Base-by-base conservation (phyloP, 2,113 vertebrate species). In the Apaloderma vittatum region DNA sequence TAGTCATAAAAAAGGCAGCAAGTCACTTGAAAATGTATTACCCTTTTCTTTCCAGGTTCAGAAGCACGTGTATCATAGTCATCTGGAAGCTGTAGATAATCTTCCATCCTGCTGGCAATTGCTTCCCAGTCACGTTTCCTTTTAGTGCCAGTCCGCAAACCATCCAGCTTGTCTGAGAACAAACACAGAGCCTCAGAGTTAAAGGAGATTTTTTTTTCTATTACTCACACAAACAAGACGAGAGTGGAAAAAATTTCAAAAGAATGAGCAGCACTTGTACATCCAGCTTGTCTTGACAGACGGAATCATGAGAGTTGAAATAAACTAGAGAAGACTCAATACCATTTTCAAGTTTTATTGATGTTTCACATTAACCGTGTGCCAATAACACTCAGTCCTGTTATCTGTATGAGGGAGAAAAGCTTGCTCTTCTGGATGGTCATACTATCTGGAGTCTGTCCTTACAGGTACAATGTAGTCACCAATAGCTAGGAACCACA, bases 51-150 rank as follows among this genome's bases (percentile, higher is more conserved):
- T 75, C 99, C 99, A 22, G 99, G 99, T 91, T 99, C 98, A 17
- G 99, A 99, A 98, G 98, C 98, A 77, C 99, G 99, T 66, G 99
- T 99, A 77, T 99, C 99, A 93, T 99, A 99, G 95, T 99, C 99
- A 88, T 99, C 99, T 13, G 99, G 99, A 95, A 99, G 99, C 98
- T 99, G 99, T 61, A 99, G 99, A 96, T 99, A 99, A 98, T 99
- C 99, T 93, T 99, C 99, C 97, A 99, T 98, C 91, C 98, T 98
- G 96, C 98, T 99, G 80, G 99, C 98, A 97, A 99, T 95, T 72
- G 98, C 97, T 76, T 99, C 99, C 96, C 98, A 98, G 94, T 99
- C 99, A 66, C 99, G 99, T 80, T 99, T 99, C 96, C 99, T 98
- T 97, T 99, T 99, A 94, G 99, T 97, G 30, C 99, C 98, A 94